Percentiles rank a stretch among this genome's conserved stretches.
These are phyloP conservation scores for Dunckerocampus dactyliophorus DNA, from an alignment of 2,113 vertebrate species.

Conservation along the genomic window DNA sequence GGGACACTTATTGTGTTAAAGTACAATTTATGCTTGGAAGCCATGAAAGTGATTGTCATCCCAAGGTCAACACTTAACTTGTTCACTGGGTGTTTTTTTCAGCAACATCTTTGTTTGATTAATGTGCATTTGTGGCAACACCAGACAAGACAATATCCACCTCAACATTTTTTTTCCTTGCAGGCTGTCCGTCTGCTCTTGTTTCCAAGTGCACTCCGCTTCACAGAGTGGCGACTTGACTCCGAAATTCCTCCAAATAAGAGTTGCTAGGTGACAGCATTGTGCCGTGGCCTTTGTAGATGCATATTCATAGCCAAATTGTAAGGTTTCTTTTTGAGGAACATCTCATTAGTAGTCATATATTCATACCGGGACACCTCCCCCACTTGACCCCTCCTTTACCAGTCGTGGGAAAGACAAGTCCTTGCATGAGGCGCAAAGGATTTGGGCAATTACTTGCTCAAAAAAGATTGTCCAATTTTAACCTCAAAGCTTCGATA, in stretches of 20 bases:
- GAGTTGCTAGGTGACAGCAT: conserved; percentile 74
- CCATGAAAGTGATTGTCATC: conserved; percentile 23
- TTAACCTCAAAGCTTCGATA: conserved; percentile 5
- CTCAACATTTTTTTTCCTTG: conserved; percentile 49
- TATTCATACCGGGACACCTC: conserved; percentile 72
- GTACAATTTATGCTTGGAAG: conserved; percentile 32
- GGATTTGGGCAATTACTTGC: conserved; percentile 58
- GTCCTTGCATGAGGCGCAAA: conserved; percentile 43
- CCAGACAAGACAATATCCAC: conserved; percentile 53
- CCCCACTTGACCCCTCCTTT: conserved; percentile 74
- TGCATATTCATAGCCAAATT: conserved; percentile 76
- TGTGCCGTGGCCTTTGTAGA: conserved; percentile 65
- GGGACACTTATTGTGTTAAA: conserved; percentile 27
- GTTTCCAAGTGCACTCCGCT: conserved; percentile 59
- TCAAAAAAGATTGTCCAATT: conserved; percentile 30
- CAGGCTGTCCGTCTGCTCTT: conserved; percentile 48
- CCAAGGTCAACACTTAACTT: conserved; percentile 66
- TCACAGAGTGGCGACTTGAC: conserved; percentile 70
- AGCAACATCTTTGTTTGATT: conserved; percentile 58
- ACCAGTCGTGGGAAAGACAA: conserved; percentile 74
- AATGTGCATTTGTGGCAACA: conserved; percentile 54
- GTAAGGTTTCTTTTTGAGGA: conserved; percentile 61
- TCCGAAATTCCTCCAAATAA: conserved; percentile 71
- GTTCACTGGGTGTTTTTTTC: conserved; percentile 58
- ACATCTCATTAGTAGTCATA: conserved; percentile 75